phyloP scores from a whole-genome alignment of 2,888 invertebrate genomes.

The Caenorhabditis sp. region DNA sequence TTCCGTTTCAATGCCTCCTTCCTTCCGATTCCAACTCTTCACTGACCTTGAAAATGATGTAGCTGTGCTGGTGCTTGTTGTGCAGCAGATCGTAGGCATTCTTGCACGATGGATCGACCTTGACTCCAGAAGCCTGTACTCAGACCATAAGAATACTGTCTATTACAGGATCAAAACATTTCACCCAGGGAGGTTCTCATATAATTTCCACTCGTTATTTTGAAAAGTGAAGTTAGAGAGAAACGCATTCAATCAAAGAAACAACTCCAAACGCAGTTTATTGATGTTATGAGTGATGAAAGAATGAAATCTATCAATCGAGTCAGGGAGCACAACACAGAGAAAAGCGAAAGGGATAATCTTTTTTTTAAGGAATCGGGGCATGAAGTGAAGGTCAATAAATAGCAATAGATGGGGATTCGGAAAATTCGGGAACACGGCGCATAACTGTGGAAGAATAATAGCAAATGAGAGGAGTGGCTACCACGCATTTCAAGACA shows the following conservation, averaged over 20 bases:
- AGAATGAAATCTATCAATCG: conserved; percentile 9
- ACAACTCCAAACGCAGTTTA: conserved; percentile 7
- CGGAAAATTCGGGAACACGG: conserved; percentile 29
- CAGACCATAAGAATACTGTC: not conserved
- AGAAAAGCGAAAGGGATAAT: conserved; percentile 27
- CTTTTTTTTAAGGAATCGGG: conserved; percentile 36
- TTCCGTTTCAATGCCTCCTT: not conserved
- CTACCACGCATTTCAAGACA: conserved; percentile 44
- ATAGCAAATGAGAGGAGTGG: conserved; percentile 27
- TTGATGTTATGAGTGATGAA: conserved; percentile 15
- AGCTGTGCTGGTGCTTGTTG: conserved; percentile 82
- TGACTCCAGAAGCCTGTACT: conserved; percentile 80
- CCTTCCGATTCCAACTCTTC: not conserved
- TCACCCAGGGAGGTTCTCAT: no score
- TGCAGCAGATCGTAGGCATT: conserved; percentile 82
- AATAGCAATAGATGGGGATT: conserved; percentile 10
- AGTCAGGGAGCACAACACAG: conserved; percentile 17
- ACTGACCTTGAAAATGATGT: conserved; percentile 80
- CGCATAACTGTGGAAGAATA: conserved; percentile 11
- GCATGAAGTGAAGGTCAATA: conserved; percentile 1
- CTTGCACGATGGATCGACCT: conserved; percentile 82
- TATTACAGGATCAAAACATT: no score
- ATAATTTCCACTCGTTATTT: conserved; percentile 48
- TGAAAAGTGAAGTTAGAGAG: conserved; percentile 1
- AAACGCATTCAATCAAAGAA: not conserved